phyloP scores from a whole-genome alignment of 2,888 invertebrate genomes.

The Chaitophorus viminalis region DNA sequence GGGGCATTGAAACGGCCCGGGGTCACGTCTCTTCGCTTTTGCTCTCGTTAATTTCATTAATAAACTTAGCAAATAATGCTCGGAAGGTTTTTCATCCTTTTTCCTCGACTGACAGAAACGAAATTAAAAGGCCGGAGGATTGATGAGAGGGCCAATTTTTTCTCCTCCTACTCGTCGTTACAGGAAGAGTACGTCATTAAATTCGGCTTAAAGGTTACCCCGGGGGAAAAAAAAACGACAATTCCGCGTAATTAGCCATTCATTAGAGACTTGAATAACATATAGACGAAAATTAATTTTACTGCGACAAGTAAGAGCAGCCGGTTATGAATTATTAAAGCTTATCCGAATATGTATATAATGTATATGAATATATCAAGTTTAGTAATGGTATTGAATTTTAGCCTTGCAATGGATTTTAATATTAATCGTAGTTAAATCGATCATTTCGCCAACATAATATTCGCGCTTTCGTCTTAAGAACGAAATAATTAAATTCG shows the following conservation, averaged over 20 bases:
- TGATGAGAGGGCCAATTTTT: constrained; percentile 50
- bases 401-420: too few species aligned
- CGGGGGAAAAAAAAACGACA: constrained; percentile 2
- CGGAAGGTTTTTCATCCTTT: constrained; percentile 29
- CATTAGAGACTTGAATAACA: constrained; percentile 23
- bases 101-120: constrained; percentile 31
- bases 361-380: too few species aligned
- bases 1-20: constrained; percentile 34
- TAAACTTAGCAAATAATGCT: constrained; percentile 48
- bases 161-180: neutral
- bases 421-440: too few species aligned
- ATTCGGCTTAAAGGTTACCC: constrained; percentile 37
- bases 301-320: neutral
- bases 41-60: constrained; percentile 56
- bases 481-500: too few species aligned
- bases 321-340: neutral
- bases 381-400: too few species aligned
- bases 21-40: constrained; percentile 39
- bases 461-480: too few species aligned
- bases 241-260: constrained; percentile 48
- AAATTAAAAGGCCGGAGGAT: constrained; percentile 58
- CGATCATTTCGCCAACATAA: too few species aligned
- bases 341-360: neutral
- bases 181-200: constrained; percentile 26
- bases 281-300: constrained; percentile 36